Base-by-base conservation (phyloP, 23 tunicate species). In the Oikopleura dioica region DNA sequence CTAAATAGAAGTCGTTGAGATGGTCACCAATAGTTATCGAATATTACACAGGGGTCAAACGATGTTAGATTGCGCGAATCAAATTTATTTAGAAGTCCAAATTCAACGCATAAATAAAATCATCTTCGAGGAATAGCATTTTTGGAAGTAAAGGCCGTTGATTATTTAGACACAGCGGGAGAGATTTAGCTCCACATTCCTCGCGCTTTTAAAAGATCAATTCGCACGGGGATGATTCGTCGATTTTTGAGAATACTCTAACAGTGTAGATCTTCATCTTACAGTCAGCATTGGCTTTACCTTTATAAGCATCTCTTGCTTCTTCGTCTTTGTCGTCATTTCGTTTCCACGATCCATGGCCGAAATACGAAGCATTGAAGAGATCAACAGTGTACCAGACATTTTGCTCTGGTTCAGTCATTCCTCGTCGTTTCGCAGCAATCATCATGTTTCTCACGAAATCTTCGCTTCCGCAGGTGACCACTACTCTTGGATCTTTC, bases 341-440 rank as follows among this genome's bases (percentile, higher is more conserved):
- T 68, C 78, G 72, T 76, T 78, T 83, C 95, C 95, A 88, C 1
- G 86, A 79, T 0, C 81, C 83, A 29, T 79, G 37, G 35, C 76
- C 86, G 76, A 79, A 86, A 55, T 82, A 77, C 0, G 78, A 35
- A 36, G 58, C 78, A 75, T 88, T 78, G 38, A 78, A 80, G 38
- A 88, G 78, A 75, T 88, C 95, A 36, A 88, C 69, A 28, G 79
- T 81, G 79, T 51, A 88, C 95, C 95, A 88, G 23, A 68, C 76
- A 69, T 83, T 79, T 5, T 55, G 33, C 0, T 80, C 82, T 37
- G 75, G 63, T 1, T 51, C 69, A 12, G 95, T 82, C 30, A 75
- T 78, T 24, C 82, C 84, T n/a, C 37, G 36, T 35, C 36, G 34
- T 68, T 75, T 78, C 1, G 95, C 95, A 4, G 83, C 78, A 31